Percentiles rank a stretch among this genome's conserved stretches.
Conservation (phyloP, 2,888 invertebrate species). For the Melinaea marsaeus region DNA sequence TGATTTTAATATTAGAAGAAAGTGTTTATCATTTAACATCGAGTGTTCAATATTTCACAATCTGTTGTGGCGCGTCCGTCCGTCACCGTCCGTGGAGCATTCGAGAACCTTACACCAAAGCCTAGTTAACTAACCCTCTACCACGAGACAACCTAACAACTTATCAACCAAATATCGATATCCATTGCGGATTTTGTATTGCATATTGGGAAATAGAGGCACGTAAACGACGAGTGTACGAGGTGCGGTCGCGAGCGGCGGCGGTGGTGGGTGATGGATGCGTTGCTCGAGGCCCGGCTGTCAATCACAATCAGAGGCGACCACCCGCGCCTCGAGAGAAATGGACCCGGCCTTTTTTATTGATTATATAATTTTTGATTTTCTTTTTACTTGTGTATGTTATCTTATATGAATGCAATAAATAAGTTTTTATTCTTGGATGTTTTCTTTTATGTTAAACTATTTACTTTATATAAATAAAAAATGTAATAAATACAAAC, state of each 20-base stretch:
- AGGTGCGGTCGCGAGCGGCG: slow-evolving; percentile 23
- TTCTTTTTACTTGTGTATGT: slow-evolving; percentile 1
- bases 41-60: slow-evolving; percentile 33
- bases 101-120: slow-evolving; percentile 47
- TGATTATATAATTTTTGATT: neutral
- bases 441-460: too few relatives aligned
- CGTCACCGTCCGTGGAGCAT: slow-evolving; percentile 37
- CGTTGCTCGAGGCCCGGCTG: slow-evolving; percentile 61
- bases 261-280: slow-evolving; percentile 36
- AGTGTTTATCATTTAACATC: slow-evolving; percentile 18
- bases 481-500: too few relatives aligned
- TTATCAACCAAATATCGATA: slow-evolving; percentile 1
- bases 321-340: slow-evolving; percentile 71
- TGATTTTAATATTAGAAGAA: neutral
- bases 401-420: too few relatives aligned
- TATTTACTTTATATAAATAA: too few relatives aligned
- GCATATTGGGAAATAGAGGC: neutral
- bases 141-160: slow-evolving; percentile 7
- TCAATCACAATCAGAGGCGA: slow-evolving; percentile 75
- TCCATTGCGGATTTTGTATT: slow-evolving; percentile 36
- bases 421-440: too few relatives aligned
- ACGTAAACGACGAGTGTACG: slow-evolving; percentile 36
- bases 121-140: slow-evolving; percentile 39
- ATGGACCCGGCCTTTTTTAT: slow-evolving; percentile 40
- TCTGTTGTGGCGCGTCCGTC: slow-evolving; percentile 35